Evolutionary conservation across 2,113 vertebrate species (phyloP), one percentile per base, ranked within the genome.

Genomic region (Zapus hudsonius): DNA sequence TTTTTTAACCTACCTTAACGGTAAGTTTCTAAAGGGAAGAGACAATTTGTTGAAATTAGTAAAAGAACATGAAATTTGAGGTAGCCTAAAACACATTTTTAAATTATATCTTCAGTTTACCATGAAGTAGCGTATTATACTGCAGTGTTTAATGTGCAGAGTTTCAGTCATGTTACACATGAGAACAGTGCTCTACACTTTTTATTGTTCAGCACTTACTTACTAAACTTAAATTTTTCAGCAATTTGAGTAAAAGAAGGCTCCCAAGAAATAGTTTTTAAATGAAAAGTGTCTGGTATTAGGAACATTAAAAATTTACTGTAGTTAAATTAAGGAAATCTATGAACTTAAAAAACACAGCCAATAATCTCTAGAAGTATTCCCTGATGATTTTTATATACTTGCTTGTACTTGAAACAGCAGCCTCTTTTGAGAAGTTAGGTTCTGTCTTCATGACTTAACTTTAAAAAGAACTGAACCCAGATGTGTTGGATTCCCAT

Each of bases 181-280:
- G 42, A 80, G 12, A 91, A 64, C 7, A 69, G 3, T 94, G 40
- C 44, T 9, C 67, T 47, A 17, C 10, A 80, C 44, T 72, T 92
- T 93, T 70, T 93, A 86, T 67, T 81, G 76, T 61, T 92, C 33
- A 79, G 79, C 86, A 72, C n/a, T 82, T 74, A 72, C n/a, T n/a
- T n/a, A n/a, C n/a, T 0, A 42, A 81, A 70, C 59, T 88, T 40
- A 79, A 22, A 66, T 23, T 92, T 93, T 88, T n/a, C 19, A 90
- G 25, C 44, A 64, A 82, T 87, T 87, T 84, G 12, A 7, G 47
- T 81, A 85, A 85, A 64, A 83, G 23, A 31, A 36, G 16, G 66
- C 75, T 92, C 16, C 15, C 33, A 16, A 25, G 83, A 92, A 92
- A 70, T 78, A 29, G 27, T 66, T 94, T 89, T 91, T 80, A 91